These are phyloP conservation scores for Drosophila azteca DNA, from an alignment of 1,140 invertebrate species.

Conservation along the genomic window DNA sequence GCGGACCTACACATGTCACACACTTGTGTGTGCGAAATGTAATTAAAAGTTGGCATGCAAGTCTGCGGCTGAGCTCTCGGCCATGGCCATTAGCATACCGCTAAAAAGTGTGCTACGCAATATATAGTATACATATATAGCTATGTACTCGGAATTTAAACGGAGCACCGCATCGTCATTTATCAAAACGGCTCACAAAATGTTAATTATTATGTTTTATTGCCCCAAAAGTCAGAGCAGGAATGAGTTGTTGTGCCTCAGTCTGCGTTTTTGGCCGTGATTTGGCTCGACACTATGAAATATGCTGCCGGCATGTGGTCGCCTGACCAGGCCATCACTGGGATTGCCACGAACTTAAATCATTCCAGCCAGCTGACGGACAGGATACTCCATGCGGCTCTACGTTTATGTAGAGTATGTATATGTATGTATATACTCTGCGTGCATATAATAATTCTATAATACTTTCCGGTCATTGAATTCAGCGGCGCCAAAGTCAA, in stretches of 20 bases:
- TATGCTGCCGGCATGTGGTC: constrained; percentile 66
- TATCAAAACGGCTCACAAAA: constrained; percentile 72
- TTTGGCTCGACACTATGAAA: constrained; percentile 63
- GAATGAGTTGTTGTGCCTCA: not conserved
- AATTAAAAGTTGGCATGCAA: constrained; percentile 79
- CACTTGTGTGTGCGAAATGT: constrained; percentile 59
- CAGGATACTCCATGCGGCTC: constrained; percentile 8
- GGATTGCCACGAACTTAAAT: constrained; percentile 43
- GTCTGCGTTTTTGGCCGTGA: constrained; percentile 42
- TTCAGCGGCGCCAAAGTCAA: constrained; percentile 42
- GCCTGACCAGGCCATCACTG: constrained; percentile 20
- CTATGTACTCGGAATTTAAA: constrained; percentile 49
- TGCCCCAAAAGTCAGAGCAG: constrained; percentile 34
- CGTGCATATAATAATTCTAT: constrained; percentile 43
- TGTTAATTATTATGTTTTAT: constrained; percentile 81
- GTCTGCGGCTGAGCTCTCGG: constrained; percentile 64
- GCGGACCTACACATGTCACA: constrained; percentile 48
- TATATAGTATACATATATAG: not conserved
- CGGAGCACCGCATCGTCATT: constrained; percentile 63
- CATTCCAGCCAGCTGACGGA: constrained; percentile 36
- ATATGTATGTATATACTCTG: not conserved
- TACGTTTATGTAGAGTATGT: not conserved
- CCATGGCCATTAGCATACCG: constrained; percentile 64
- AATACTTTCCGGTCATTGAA: constrained; percentile 59
- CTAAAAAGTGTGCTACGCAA: constrained; percentile 64